A percentile compares a stretch with the other conserved stretches of the same genome.
Evolutionary conservation across 2,113 vertebrate genomes (phyloP).

Genomic region (Pangasianodon hypophthalmus): DNA sequence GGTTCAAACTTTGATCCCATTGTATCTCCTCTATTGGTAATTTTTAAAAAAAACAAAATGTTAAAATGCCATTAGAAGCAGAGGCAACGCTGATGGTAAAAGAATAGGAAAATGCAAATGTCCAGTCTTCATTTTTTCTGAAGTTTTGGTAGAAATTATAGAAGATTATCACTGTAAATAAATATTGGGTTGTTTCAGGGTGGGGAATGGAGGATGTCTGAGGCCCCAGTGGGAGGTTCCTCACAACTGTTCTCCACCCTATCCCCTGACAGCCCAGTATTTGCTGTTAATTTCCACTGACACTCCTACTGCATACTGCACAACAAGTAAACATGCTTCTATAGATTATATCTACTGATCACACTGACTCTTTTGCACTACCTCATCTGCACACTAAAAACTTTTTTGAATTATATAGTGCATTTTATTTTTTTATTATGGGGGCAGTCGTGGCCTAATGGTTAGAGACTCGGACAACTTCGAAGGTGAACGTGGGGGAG

Average conservation of each 20-base stretch:
- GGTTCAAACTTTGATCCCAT: background rate
- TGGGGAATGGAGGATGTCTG: background rate
- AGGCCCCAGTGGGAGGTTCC: background rate
- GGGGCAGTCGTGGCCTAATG: no score
- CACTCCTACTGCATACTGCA: background rate
- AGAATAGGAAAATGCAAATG: background rate
- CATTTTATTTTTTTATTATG: background rate
- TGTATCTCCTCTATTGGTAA: background rate
- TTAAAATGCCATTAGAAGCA: background rate
- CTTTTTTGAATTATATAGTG: no score
- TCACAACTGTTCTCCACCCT: background rate
- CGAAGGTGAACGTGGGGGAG: no score
- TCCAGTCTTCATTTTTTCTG: background rate
- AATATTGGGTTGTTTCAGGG: background rate
- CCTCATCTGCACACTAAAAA: no score
- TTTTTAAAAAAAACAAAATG: background rate
- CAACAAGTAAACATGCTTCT: background rate
- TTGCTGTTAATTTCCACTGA: background rate
- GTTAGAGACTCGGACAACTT: no score
- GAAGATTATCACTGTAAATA: background rate
- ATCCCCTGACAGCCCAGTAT: background rate
- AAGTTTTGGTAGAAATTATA: background rate
- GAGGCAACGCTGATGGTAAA: background rate
- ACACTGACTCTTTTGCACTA: background rate
- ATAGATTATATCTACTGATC: background rate